Conservation (phyloP, 2,113 vertebrate species). For the Oxyruncus cristatus region DNA sequence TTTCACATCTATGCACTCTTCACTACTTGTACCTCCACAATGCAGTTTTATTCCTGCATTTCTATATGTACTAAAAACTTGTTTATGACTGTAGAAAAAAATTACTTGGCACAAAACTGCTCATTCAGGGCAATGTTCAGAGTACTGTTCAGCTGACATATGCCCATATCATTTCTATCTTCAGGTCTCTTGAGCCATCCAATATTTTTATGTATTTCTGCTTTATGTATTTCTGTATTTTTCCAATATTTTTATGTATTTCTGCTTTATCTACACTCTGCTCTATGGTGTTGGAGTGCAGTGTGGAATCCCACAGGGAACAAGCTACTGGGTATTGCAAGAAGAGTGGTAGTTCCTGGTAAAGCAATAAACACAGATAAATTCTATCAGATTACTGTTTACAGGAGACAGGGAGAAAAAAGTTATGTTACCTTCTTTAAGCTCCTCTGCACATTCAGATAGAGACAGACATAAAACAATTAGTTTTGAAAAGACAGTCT, state of each 20-base stretch:
- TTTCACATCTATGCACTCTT: not conserved
- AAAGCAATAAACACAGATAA: not conserved
- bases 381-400: not conserved
- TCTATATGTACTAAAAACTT: not conserved
- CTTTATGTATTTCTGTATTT: too few species aligned
- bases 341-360: not conserved
- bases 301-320: not conserved
- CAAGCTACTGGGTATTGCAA: not conserved
- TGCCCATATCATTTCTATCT: not conserved
- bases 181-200: not conserved
- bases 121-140: not conserved
- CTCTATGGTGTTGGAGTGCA: not conserved
- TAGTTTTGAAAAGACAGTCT: constrained; percentile 13
- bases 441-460: constrained; percentile 81
- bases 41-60: not conserved
- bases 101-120: not conserved
- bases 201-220: too few species aligned
- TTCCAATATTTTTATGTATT: not conserved
- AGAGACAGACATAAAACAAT: constrained; percentile 45
- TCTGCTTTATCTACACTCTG: not conserved
- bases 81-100: not conserved
- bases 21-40: not conserved
- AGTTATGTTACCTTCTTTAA: constrained; percentile 85
- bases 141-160: not conserved
- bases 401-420: not conserved